A percentile compares a stretch with the other conserved stretches of the same genome.
These are phyloP conservation scores for Dreissena polymorpha DNA, from an alignment of 1,140 invertebrate genomes.

Conservation along the genomic window DNA sequence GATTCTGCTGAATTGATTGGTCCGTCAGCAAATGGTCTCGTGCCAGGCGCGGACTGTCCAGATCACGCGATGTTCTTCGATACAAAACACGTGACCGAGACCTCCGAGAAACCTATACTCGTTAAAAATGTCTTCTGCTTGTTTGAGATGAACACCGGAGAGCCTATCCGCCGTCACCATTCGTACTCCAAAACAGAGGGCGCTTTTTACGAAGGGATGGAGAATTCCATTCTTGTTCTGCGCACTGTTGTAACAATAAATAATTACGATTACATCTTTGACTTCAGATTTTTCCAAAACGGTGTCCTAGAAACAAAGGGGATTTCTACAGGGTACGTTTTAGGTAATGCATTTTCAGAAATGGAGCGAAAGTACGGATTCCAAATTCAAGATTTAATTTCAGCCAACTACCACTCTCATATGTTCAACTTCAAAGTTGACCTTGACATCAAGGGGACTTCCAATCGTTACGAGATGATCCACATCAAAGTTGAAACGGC, in stretches of 20 bases:
- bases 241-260: conserved; percentile 63
- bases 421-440: conserved; percentile 70
- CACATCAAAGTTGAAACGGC: conserved; percentile 52
- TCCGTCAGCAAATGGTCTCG: conserved; percentile 55
- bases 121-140: conserved; percentile 68
- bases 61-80: conserved; percentile 64
- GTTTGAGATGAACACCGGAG: conserved; percentile 70
- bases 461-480: conserved; percentile 66
- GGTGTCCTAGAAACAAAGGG: conserved; percentile 65
- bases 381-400: conserved; percentile 57
- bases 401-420: conserved; percentile 67
- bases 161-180: conserved; percentile 65
- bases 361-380: conserved; percentile 56
- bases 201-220: conserved; percentile 63
- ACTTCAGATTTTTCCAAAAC: conserved; percentile 70
- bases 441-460: conserved; percentile 63
- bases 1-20: conserved; percentile 68
- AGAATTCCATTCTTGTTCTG: conserved; percentile 61
- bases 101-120: not conserved
- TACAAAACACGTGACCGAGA: conserved; percentile 45
- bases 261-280: conserved; percentile 72
- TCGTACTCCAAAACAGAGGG: conserved; percentile 46
- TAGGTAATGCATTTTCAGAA: conserved; percentile 39
- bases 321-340: conserved; percentile 65
- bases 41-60: conserved; percentile 74